Base-by-base conservation (phyloP, 2,113 vertebrate genomes). In the Dolichotis patagonum region DNA sequence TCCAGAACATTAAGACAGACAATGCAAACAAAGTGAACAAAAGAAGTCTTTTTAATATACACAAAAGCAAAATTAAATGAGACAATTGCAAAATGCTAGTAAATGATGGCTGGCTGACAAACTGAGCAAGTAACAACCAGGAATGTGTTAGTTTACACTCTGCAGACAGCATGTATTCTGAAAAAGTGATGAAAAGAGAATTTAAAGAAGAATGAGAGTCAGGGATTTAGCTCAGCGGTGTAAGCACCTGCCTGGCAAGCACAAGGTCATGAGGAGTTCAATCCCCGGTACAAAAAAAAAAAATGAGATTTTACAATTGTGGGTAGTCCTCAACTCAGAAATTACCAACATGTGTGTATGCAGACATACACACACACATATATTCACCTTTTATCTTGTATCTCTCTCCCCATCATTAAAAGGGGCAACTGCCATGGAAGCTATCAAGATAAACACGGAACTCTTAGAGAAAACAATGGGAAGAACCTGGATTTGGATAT, bases 1-100 rank as follows among this genome's bases (percentile, higher is more conserved):
- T 90, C 49, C 90, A 46, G 41, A 94, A 94, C 30, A 60, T 3
- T 20, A 16, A 83, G 52, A 32, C n/a, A 65, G 28, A 85, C 11
- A 49, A 75, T 49, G 43, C 77, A 65, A 88, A 92, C 28, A 73
- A 83, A 95, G 90, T 28, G 82, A 96, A 91, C 85, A 88, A 60
- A 91, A 94, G n/a, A 54, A 87, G 65, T 77, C 16, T 69, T 82
- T 95, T 85, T n/a, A 85, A 87, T 10, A 32, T 16, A 96, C 7
- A 78, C 24, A 30, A 94, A 96, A 95, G 71, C 71, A 92, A 30
- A 71, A 13, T 83, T 71, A 94, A 85, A 80, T 60, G 32, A 60
- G 65, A 49, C n/a, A 65, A 75, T 35, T 80, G 56, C 28, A 91
- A 65, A 32, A 87, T 43, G 46, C 32, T 54, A 65, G 65, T 69